Evolutionary conservation across 2,113 vertebrate species (phyloP), one percentile per base, ranked within the genome.

Genomic region (Thalassoma bifasciatum): DNA sequence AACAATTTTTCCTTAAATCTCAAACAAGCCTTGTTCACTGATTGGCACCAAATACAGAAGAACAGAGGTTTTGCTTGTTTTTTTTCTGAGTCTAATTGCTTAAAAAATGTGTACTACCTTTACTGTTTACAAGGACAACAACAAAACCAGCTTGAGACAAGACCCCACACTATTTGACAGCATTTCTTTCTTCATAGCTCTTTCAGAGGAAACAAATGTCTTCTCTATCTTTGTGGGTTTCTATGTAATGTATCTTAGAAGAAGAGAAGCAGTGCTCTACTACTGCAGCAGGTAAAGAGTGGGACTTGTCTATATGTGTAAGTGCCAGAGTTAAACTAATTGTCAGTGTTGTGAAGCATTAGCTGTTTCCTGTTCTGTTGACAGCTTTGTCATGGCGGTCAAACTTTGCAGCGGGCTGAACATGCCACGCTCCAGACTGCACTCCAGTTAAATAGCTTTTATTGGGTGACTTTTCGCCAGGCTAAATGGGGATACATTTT

Each of bases 401-500:
- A 84, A 70, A 87, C 83, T 85, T 75, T 76, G 69, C 74, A 74
- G 75, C 9, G 66, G 72, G 69, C 76, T 66, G 70, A 84, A 81
- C 74, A 81, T 56, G 69, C 79, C 80, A 81, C 52, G 54, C 77
- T 87, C 53, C 58, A 82, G 59, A 84, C 78, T 26, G 54, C 87
- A 66, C 72, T 88, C 82, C 81, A 79, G 85, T 83, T 90, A 90
- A 89, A 90, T 77, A 84, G 81, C 82, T 90, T 92, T 92, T 86
- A 90, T 92, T 93, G 88, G 90, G 83, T 93, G 90, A 87, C 89
- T 95, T 94, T 94, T 94, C 82, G 92, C 93, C 92, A 81, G 88
- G 85, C 92, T 95, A 93, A 95, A 94, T 91, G 93, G 93, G 87
- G 93, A 95, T 95, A 94, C 95, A 94, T 96, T 96, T 97, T 96